phyloP scores from a whole-genome alignment of 2,888 invertebrate species.

The Rhagophthalmus giganteus region DNA sequence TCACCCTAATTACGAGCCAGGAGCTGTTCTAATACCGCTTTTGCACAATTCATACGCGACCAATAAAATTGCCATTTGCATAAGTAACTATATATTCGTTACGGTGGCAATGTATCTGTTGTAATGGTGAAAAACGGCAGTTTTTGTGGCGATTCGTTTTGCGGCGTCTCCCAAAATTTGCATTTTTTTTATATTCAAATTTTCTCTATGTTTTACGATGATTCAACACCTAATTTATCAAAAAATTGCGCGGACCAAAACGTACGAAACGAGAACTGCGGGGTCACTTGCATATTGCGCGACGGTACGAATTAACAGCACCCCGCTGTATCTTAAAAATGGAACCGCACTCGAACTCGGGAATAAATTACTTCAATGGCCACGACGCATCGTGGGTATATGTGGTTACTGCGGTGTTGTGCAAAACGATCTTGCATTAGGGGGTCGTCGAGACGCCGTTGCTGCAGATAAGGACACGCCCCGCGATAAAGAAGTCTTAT shows the following conservation, averaged over 20 bases:
- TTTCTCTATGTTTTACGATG: no score
- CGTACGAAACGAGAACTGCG: background rate
- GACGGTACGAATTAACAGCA: constrained; percentile 10
- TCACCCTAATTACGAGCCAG: constrained; percentile 23
- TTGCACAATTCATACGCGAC: constrained; percentile 16
- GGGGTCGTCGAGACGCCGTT: constrained; percentile 14
- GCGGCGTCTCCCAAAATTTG: no score
- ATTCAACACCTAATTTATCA: background rate
- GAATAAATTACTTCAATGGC: constrained; percentile 10
- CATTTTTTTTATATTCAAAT: no score
- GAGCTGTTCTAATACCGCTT: constrained; percentile 11
- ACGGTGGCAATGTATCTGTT: background rate
- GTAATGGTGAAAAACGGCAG: background rate
- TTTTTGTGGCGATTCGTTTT: no score
- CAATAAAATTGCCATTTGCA: constrained; percentile 20
- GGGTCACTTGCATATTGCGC: background rate
- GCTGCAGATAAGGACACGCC: constrained; percentile 25
- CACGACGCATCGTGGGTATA: constrained; percentile 3
- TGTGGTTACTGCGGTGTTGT: constrained; percentile 19
- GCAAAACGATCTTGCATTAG: constrained; percentile 18
- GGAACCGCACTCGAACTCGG: no score
- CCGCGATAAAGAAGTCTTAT: constrained; percentile 25
- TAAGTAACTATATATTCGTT: constrained; percentile 9
- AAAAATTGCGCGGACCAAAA: background rate
- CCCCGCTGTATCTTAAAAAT: constrained; percentile 13